Percentiles rank a stretch among this genome's conserved stretches.
Conservation (phyloP, 2,797 vertebrate species). For the Chiloscyllium punctatum region DNA sequence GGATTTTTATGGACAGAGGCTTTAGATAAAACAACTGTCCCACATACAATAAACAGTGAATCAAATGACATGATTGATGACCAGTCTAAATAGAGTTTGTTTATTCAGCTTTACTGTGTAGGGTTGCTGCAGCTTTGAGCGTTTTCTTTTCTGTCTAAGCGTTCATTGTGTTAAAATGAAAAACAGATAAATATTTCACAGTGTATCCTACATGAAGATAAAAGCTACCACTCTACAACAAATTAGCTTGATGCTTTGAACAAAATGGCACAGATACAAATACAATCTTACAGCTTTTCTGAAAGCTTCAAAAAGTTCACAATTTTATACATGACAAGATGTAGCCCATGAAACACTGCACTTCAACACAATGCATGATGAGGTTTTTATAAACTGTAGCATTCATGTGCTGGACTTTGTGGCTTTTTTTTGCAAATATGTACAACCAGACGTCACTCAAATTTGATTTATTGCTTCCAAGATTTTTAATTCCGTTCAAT, state of each 20-base stretch:
- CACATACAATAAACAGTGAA: constrained; percentile 60
- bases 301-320: background rate
- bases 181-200: constrained; percentile 16
- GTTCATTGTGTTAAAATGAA: constrained; percentile 9
- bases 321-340: background rate
- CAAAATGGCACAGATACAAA: background rate
- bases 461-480: background rate
- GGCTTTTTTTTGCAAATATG: background rate
- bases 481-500: background rate
- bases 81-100: constrained; percentile 67
- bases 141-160: constrained; percentile 48
- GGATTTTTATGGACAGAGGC: constrained; percentile 61
- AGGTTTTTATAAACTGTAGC: background rate
- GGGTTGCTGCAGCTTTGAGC: constrained; percentile 56
- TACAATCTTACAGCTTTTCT: background rate
- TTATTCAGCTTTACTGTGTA: constrained; percentile 66
- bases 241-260: background rate
- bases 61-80: constrained; percentile 65
- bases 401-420: background rate
- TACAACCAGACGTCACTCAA: background rate
- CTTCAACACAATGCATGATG: background rate
- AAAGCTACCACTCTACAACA: background rate
- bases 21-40: constrained; percentile 65
- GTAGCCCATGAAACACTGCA: background rate
- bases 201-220: background rate